phyloP scores from a whole-genome alignment of 2,113 vertebrate genomes.

The Sapayoa aenigma region DNA sequence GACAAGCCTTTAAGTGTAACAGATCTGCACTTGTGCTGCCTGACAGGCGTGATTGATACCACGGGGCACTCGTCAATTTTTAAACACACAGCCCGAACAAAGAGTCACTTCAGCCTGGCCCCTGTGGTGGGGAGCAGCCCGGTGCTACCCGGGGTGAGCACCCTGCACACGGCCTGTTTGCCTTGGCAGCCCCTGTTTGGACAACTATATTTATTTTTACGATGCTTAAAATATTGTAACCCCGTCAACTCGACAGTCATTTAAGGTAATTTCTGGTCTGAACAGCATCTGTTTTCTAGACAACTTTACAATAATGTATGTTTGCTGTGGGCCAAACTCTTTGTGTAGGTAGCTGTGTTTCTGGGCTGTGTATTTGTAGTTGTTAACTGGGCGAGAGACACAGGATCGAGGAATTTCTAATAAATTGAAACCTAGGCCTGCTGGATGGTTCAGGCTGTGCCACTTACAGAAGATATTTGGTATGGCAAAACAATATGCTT shows the following conservation, averaged over 20 bases:
- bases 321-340: constrained; percentile 63
- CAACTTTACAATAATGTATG: constrained; percentile 60
- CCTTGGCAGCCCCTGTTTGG: constrained; percentile 68
- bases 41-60: constrained; percentile 76
- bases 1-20: constrained; percentile 73
- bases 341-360: constrained; percentile 24
- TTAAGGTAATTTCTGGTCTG: constrained; percentile 75
- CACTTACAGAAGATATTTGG: background rate
- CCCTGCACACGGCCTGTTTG: constrained; percentile 62
- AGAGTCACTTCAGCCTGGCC: constrained; percentile 69
- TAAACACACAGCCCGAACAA: constrained; percentile 76
- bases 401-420: constrained; percentile 15
- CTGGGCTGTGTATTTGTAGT: background rate
- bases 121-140: constrained; percentile 22
- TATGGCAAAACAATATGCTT: background rate
- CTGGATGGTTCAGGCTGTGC: background rate
- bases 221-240: constrained; percentile 77
- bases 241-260: constrained; percentile 70
- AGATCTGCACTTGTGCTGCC: constrained; percentile 74
- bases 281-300: constrained; percentile 76
- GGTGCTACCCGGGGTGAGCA: constrained; percentile 24
- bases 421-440: background rate
- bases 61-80: constrained; percentile 72
- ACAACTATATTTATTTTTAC: constrained; percentile 77
- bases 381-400: background rate